Evolutionary conservation across 2,113 vertebrate genomes (phyloP).

Genomic region (Dissostichus mawsoni): DNA sequence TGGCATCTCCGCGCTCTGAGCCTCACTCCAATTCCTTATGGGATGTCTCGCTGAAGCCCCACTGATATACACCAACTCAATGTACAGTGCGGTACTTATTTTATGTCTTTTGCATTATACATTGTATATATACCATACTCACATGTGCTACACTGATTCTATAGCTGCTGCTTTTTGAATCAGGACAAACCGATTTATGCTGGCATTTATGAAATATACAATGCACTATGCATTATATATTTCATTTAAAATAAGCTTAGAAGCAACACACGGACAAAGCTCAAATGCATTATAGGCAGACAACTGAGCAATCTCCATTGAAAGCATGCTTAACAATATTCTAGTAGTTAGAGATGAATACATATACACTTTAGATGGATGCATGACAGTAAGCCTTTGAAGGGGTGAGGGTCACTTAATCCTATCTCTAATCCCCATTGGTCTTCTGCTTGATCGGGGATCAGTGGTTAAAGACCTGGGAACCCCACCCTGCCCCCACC

Average conservation of each 20-base stretch:
- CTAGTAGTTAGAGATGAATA: slow-evolving; percentile 43
- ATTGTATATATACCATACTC: slow-evolving; percentile 6
- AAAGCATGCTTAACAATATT: slow-evolving; percentile 39
- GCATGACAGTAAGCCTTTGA: slow-evolving; percentile 47
- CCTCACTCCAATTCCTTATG: slow-evolving; percentile 32
- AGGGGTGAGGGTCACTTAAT: slow-evolving; percentile 71
- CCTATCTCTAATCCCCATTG: slow-evolving; percentile 70
- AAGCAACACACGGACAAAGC: slow-evolving; percentile 12
- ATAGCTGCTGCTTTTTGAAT: slow-evolving; percentile 7
- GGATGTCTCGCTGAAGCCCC: slow-evolving; percentile 28
- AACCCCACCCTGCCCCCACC: slow-evolving; percentile 29
- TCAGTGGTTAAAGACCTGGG: slow-evolving; percentile 61
- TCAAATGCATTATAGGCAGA: slow-evolving; percentile 21
- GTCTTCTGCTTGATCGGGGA: slow-evolving; percentile 58
- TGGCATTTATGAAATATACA: slow-evolving; percentile 21
- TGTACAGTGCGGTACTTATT: slow-evolving; percentile 14
- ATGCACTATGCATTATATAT: slow-evolving; percentile 2
- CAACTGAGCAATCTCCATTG: slow-evolving; percentile 30
- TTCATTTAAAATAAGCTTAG: slow-evolving; percentile 5
- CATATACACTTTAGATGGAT: slow-evolving; percentile 48
- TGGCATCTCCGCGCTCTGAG: slow-evolving; percentile 57
- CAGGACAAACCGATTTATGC: slow-evolving; percentile 13
- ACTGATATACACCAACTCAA: not conserved
- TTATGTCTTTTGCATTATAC: slow-evolving; percentile 33
- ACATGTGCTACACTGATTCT: slow-evolving; percentile 18